These are phyloP conservation scores for Pyrocephalus nanus DNA, from an alignment of 2,797 vertebrate genomes.

Conservation along the genomic window DNA sequence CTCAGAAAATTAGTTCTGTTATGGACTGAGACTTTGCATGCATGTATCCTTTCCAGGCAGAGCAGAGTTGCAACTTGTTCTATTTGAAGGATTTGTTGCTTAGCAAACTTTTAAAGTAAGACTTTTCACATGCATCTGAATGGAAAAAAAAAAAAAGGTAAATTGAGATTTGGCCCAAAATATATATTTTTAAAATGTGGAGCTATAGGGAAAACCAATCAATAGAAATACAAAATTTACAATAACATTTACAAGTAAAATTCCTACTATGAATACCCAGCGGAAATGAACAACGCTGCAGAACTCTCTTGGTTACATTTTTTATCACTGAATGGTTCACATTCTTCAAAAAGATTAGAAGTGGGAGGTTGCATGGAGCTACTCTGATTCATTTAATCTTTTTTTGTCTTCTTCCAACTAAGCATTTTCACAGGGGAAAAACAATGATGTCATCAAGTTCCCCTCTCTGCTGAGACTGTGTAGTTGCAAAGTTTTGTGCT, in stretches of 20 bases:
- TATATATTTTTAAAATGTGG: not conserved
- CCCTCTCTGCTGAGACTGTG: not conserved
- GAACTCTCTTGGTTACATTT: not conserved
- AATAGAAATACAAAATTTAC: not conserved
- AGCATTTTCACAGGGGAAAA: slow-evolving; percentile 48
- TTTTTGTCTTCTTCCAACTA: slow-evolving; percentile 36
- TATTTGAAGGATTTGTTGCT: not conserved
- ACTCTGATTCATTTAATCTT: slow-evolving; percentile 18
- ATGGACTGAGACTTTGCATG: not conserved
- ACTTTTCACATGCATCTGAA: not conserved
- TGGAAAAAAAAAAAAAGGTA: not conserved
- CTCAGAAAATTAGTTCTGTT: not conserved
- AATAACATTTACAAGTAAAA: not conserved
- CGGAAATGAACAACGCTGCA: not conserved
- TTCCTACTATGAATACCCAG: not conserved
- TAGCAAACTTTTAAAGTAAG: not conserved
- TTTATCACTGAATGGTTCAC: not conserved
- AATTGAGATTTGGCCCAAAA: not conserved
- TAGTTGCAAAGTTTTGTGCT: not conserved
- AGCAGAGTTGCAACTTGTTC: not conserved
- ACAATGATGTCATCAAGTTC: slow-evolving; percentile 14
- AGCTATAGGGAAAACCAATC: not conserved
- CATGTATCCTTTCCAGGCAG: not conserved
- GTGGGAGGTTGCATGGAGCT: not conserved
- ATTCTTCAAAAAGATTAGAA: slow-evolving; percentile 1